Evolutionary conservation across 2,113 vertebrate genomes (phyloP).

Genomic region (Ptyas mucosa): DNA sequence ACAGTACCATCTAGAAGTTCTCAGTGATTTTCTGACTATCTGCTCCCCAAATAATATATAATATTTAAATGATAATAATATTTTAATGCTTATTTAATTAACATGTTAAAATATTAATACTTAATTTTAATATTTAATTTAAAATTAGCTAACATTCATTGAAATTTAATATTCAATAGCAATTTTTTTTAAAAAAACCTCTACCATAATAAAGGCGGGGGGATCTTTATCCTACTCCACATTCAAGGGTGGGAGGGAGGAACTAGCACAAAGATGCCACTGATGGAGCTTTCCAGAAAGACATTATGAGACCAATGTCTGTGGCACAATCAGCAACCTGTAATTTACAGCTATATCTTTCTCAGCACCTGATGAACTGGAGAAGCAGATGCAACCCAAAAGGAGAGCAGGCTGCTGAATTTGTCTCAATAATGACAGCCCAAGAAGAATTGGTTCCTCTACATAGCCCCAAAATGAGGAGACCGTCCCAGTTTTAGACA

Average conservation of each 20-base stretch:
- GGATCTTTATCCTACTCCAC: neutral
- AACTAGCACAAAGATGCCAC: conserved; percentile 29
- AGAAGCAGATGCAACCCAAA: neutral
- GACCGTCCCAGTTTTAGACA: neutral
- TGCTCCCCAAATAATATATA: neutral
- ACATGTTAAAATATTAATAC: neutral
- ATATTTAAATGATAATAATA: neutral
- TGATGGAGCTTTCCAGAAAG: conserved; percentile 20
- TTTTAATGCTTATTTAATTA: neutral
- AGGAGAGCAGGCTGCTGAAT: neutral
- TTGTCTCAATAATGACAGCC: neutral
- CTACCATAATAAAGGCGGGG: neutral
- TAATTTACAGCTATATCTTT: conserved; percentile 12
- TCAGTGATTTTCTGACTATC: neutral
- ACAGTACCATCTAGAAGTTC: neutral
- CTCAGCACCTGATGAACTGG: neutral
- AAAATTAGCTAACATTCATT: neutral
- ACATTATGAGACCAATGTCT: conserved; percentile 22
- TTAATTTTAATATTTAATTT: neutral
- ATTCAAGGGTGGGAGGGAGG: too few species aligned
- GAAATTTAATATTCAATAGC: neutral
- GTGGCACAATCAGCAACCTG: neutral
- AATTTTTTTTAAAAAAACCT: neutral
- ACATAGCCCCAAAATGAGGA: neutral
- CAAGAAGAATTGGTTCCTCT: neutral